Conservation (phyloP, 2,888 invertebrate species). For the Geophilus truncorum region DNA sequence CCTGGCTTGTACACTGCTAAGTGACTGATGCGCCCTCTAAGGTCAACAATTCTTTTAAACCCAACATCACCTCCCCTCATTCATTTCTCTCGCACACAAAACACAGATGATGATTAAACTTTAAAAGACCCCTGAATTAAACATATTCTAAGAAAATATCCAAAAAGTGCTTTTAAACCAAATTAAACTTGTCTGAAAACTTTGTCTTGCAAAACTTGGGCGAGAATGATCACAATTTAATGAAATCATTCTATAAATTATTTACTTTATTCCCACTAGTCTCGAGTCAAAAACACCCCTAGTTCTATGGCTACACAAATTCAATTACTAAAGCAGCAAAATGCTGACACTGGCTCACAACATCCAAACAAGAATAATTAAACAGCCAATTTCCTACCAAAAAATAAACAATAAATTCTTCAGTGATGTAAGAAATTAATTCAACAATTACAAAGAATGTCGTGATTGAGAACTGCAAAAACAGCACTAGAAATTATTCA, state of each 20-base stretch:
- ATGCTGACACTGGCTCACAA: neutral
- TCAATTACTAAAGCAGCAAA: neutral
- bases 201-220: neutral
- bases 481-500: neutral
- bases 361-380: neutral
- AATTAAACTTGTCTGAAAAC: neutral
- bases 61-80: neutral
- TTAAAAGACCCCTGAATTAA: neutral
- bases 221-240: neutral
- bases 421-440: no score
- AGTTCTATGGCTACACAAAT: neutral
- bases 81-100: neutral
- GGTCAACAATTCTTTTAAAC: neutral
- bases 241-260: neutral
- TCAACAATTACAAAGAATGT: no score
- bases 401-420: neutral
- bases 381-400: neutral
- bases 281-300: neutral
- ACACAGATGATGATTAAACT: neutral
- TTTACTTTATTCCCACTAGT: neutral
- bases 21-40: neutral
- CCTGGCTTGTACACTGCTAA: neutral
- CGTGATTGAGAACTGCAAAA: no score
- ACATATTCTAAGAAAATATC: neutral
- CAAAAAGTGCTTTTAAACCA: neutral